Evolutionary conservation across 2,888 invertebrate species (phyloP), one percentile per base, ranked within the genome.

Genomic region (Dolomedes plantarius): DNA sequence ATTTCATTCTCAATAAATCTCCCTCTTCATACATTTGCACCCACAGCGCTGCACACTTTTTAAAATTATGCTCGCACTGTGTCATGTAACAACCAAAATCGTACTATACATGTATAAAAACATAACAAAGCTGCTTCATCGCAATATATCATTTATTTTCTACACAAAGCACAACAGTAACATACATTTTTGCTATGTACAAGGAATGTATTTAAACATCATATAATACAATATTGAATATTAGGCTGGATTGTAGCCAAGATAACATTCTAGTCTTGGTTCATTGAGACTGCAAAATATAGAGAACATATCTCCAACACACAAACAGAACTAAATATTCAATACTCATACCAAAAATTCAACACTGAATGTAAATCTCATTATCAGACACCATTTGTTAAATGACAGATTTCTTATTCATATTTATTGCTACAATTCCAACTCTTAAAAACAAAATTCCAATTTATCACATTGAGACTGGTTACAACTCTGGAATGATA

Each of bases 141-240:
- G 23, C 23, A 56, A 56, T 56, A 56, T 56, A 19, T 56, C 56
- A 56, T 56, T 56, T 56, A 56, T 56, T 56, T 56, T 56, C 56
- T 56, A 56, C 56, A 56, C 56, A 56, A 56, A 23, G 56, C 56
- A 56, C 56, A 56, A 56, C 56, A 56, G 23, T 56, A 56, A 56
- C 56, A 56, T 56, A 56, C 19, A 56, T 16, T 56, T 56, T 23
- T 5, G 23, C 56, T 82, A 85, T 85, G 29, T 77, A 85, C 77
- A 85, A 32, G 77, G 77, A 77, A 85, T 85, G 83, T 77, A 39
- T n/a, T 73, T 46, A 50, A 73, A 62, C 73, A 50, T 28, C 32
- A 62, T 62, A 71, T 28, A 69, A 41, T 65, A 28, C 41, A 65
- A 56, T 56, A 56, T 56, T 16, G 23, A 56, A 56, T 56, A 23